Base-by-base conservation (phyloP, 2,113 vertebrate genomes). In the Anguilla japonica region DNA sequence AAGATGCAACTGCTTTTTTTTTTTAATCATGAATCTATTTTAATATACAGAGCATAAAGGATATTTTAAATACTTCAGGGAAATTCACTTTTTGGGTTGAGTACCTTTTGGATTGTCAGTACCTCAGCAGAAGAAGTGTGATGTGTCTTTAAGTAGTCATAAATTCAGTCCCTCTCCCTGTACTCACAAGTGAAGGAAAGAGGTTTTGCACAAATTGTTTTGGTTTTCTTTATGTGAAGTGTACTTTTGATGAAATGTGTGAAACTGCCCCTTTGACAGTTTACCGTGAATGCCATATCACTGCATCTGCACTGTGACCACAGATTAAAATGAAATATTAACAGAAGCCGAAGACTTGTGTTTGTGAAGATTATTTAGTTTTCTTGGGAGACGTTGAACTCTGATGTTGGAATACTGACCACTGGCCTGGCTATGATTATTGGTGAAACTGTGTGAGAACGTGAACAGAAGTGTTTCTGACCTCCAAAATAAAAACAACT, bases 351-450 rank as follows among this genome's bases (percentile, higher is more conserved):
- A 46, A 46, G 43, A 46, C 43, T 46, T 8, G 5, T 46, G 43
- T 46, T 46, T 46, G 43, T 46, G 8, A 46, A 6, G 43, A 46
- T 8, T 46, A 34, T 34, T 34, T 34, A 16, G 85, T 63, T 63
- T 63, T 86, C 46, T 63, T 63, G 1, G 3, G 60, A 18, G 46
- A 85, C 81, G 53, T 82, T 75, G 53, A 63, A 79, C 83, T 83
- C 81, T 88, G 67, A 89, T 91, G 87, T 88, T 90, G 84, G 88
- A 87, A 83, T 90, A 71, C 71, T 86, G 15, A 18, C 60, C 20
- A 81, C 78, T 89, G 60, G 20, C 60, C 18, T 85, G 85, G 43
- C 91, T 84, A 80, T 79, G 20, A 75, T 80, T 79, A 63, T 60
- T 41, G 22, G 60, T 86, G 56, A 78, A 84, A 85, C 83, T 53